Percentiles rank a stretch among this genome's conserved stretches.
phyloP scores from a whole-genome alignment of 2,113 vertebrate species.

The Pholis gunnellus region DNA sequence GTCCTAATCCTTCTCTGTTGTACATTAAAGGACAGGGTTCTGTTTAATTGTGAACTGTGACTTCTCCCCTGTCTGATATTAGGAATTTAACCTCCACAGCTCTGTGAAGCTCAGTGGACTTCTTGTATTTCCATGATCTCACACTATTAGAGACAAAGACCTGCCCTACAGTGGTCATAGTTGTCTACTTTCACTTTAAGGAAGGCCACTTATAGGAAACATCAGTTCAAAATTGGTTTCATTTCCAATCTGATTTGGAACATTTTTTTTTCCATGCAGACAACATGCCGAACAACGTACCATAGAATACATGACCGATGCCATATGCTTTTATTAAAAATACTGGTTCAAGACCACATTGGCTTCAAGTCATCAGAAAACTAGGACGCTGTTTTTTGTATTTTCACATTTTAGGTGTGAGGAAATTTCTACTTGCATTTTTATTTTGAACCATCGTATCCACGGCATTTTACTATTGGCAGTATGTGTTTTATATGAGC shows the following conservation, averaged over 20 bases:
- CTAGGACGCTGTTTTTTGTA: background rate
- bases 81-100: background rate
- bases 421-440: background rate
- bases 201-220: constrained; percentile 12
- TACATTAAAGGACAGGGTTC: background rate
- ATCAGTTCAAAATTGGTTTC: constrained; percentile 14
- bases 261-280: background rate
- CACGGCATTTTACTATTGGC: background rate
- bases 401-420: background rate
- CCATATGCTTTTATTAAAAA: background rate
- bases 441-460: background rate
- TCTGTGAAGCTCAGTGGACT: background rate
- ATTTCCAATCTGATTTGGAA: background rate
- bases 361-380: background rate
- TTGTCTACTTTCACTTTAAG: constrained; percentile 25
- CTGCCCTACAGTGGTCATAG: background rate
- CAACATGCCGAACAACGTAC: background rate
- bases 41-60: background rate
- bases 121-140: background rate
- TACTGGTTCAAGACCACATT: background rate
- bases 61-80: background rate
- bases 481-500: background rate
- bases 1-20: background rate
- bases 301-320: background rate
- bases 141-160: background rate